A percentile compares a stretch with the other conserved stretches of the same genome.
These are phyloP conservation scores for Limnephilus lunatus DNA, from an alignment of 2,888 invertebrate species.

Conservation along the genomic window DNA sequence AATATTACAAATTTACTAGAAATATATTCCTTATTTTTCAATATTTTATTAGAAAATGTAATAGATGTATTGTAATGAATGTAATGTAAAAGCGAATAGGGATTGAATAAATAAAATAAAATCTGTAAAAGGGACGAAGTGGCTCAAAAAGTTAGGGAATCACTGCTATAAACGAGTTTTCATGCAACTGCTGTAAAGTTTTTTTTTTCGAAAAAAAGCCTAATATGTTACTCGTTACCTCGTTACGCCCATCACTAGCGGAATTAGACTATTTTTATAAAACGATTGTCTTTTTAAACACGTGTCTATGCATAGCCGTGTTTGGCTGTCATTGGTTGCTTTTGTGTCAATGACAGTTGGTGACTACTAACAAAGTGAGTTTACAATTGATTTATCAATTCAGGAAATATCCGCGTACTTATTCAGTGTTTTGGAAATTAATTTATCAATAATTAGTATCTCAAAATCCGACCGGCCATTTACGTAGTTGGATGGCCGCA, in stretches of 20 bases:
- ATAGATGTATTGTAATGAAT: no score
- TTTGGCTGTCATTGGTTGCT: conserved; percentile 74
- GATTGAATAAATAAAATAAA: no score
- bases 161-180: background rate
- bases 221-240: no score
- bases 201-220: no score
- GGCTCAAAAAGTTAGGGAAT: no score
- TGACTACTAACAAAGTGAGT: conserved; percentile 44
- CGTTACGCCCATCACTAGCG: background rate
- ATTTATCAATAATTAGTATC: background rate
- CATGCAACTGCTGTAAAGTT: background rate
- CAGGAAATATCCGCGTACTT: conserved; percentile 57
- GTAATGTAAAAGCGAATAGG: no score
- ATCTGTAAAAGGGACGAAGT: no score
- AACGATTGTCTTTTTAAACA: background rate
- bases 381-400: conserved; percentile 51
- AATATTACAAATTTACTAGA: no score
- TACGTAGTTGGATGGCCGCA: background rate
- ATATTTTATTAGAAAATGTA: no score
- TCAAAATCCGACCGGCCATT: background rate
- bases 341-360: conserved; percentile 52
- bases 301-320: conserved; percentile 68
- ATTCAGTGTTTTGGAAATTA: background rate
- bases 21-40: no score
- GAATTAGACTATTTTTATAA: background rate